Evolutionary conservation across 2,888 invertebrate genomes (phyloP), one percentile per base, ranked within the genome.

Genomic region (Cerastis rubricosa): DNA sequence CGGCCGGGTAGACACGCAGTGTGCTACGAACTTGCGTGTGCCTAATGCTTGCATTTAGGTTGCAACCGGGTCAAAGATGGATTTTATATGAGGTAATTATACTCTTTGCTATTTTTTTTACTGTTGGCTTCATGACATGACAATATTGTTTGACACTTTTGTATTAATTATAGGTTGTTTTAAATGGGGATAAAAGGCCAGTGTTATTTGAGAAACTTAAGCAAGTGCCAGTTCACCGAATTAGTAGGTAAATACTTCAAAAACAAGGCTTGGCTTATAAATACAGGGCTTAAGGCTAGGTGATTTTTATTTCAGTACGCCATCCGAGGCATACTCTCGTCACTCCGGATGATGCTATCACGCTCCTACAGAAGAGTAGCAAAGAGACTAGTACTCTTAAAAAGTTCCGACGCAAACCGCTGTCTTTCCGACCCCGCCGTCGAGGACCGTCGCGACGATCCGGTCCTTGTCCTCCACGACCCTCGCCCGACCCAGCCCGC

Each of bases 1-100:
- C 79, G 63, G 84, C 84, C 84, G 87, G 81, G 80, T 81, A 79
- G 87, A 90, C 95, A 94, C 94, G 94, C 94, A 94, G 92, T 83
- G 84, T 85, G 76, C 86, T 47, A 57, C 68, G 78, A 81, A 86
- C 80, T 95, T 94, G 95, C 96, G 95, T 96, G 96, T 92, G 80
- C 91, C 91, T 95, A 94, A 94, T 94, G 94, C 91, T 94, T 95
- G 94, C 92, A 94, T 94, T 95, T 93, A 94, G 94, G 93, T 94
- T 94, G 93, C 92, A 93, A 93, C 88, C 93, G 90, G 95, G 95
- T 95, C 95, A 95, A 92, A 95, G 93, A 94, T 95, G 93, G 93
- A 95, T 95, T 94, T 94, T 93, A 91, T 93, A 93, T 90, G 90
- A 90, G 89, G 90, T 86, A 87, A 90, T 90, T 90, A 85, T 82